Evolutionary conservation across 1,140 invertebrate genomes (phyloP), one percentile per base, ranked within the genome.

Genomic region (Akabosia matsudoensis): DNA sequence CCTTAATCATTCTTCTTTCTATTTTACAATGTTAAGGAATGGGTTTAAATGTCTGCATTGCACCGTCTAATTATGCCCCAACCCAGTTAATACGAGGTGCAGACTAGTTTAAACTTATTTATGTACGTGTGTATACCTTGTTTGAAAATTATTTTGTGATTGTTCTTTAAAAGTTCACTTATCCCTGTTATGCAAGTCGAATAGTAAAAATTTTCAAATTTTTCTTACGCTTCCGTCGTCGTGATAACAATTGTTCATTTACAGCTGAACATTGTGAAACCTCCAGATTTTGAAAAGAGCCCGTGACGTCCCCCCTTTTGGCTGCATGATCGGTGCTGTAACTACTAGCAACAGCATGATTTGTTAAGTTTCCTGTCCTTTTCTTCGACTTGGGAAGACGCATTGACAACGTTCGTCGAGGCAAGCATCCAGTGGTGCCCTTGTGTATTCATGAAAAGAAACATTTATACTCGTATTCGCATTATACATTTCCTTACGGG

Each of bases 251-350:
- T 30, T 67, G 22, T 30, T 67, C 61, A 31, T 67, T 67, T 30
- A 67, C 61, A 30, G 61, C 13, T 28, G 24, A 30, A 14, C 26
- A 30, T n/a, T 67, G 61, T 30, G 61, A 67, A 67, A 30, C 7
- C 28, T 67, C 61, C 61, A 67, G 61, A 67, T 67, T 67, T 30
- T 67, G 61, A 67, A 67, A 67, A 10, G 61, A 67, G 30, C n/a
- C 61, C 7, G 61, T 67, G 26, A 67, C 61, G 31, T 67, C 61
- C 61, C 26, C 61, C 31, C 61, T 28, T 31, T 67, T 67, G 4
- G 7, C 28, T 30, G 10, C 7, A 3, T 67, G 61, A 30, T 67
- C 61, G 31, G 13, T 30, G 30, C 24, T 61, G 22, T 14, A 24
- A 22, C 54, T 61, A 10, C 4, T 61, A 61, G n/a, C 10, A 24